phyloP scores from a whole-genome alignment of 1,140 invertebrate genomes.

The Diuraphis noxia region DNA sequence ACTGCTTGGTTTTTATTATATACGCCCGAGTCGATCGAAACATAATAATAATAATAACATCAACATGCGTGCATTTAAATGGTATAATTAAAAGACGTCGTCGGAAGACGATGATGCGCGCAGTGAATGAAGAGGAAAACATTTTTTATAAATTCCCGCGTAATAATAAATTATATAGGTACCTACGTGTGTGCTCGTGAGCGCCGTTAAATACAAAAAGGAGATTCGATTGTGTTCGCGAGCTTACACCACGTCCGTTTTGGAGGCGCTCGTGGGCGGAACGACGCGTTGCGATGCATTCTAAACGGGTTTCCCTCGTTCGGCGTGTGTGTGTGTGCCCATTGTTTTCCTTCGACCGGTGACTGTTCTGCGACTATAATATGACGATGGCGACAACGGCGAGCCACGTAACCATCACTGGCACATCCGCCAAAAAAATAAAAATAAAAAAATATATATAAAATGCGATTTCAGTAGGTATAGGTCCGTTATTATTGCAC shows the following conservation, averaged over 20 bases:
- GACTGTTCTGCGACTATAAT: neutral
- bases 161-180: slow-evolving; percentile 28
- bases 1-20: neutral
- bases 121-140: neutral
- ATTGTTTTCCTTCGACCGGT: slow-evolving; percentile 33
- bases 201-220: slow-evolving; percentile 16
- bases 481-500: neutral
- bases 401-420: slow-evolving; percentile 34
- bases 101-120: neutral
- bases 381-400: neutral
- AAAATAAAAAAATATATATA: slow-evolving; percentile 29
- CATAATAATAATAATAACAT: neutral
- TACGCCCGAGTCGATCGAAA: neutral
- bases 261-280: slow-evolving; percentile 49
- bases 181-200: neutral
- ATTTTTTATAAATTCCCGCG: neutral
- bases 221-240: slow-evolving; percentile 47
- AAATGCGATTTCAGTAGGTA: neutral
- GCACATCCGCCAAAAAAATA: slow-evolving; percentile 46
- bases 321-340: neutral
- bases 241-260: slow-evolving; percentile 49
- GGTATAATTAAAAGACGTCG: neutral
- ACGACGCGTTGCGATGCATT: slow-evolving; percentile 15
- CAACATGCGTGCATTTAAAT: neutral
- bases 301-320: neutral